Evolutionary conservation across 2,797 vertebrate species (phyloP).

Genomic region (Dermochelys coriacea): DNA sequence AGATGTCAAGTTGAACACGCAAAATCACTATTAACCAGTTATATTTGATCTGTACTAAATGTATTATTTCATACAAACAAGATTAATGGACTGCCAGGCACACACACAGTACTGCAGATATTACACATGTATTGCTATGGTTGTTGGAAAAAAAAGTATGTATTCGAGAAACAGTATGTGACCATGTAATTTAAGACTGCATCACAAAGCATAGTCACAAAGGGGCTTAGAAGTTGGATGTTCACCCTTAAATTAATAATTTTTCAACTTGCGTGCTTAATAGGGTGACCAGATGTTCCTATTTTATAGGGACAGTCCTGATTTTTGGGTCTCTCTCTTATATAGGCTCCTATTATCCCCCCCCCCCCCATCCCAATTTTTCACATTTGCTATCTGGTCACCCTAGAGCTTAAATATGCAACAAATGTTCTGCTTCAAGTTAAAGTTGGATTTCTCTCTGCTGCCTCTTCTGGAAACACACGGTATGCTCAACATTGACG

Average conservation of each 20-base stretch:
- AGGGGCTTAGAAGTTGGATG: not conserved
- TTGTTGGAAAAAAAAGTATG: not conserved
- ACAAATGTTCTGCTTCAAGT: not conserved
- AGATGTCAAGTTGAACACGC: not conserved
- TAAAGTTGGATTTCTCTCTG: not conserved
- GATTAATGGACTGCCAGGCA: not conserved
- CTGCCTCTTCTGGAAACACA: not conserved
- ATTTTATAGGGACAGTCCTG: no score
- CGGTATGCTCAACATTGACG: not conserved
- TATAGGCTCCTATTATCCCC: no score
- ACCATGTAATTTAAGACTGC: not conserved
- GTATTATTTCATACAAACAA: not conserved
- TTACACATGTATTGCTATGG: not conserved
- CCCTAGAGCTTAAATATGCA: not conserved
- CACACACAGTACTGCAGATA: not conserved
- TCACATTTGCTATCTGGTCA: no score
- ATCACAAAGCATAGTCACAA: not conserved
- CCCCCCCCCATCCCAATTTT: no score
- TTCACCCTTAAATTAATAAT: not conserved
- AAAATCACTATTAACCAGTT: not conserved
- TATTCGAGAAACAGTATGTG: not conserved
- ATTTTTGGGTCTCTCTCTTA: no score
- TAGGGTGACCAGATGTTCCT: no score
- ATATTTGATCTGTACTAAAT: not conserved
- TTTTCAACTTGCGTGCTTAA: not conserved